These are phyloP conservation scores for Melopsittacus undulatus DNA, from an alignment of 2,797 vertebrate species.

Conservation along the genomic window DNA sequence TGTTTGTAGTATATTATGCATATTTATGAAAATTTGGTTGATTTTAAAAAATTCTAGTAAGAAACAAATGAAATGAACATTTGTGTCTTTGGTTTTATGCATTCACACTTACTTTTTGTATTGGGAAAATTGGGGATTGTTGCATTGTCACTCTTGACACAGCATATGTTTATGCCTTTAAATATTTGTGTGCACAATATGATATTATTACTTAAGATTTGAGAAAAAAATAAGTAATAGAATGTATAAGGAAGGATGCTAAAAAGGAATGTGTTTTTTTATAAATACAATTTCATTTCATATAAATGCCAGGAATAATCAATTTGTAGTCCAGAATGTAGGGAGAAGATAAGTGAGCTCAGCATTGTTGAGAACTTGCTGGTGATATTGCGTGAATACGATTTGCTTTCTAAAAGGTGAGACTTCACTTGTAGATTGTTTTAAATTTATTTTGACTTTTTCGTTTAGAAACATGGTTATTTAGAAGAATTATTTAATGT, in stretches of 20 bases:
- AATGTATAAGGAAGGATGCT: neutral
- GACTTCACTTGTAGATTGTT: neutral
- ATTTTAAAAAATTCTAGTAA: neutral
- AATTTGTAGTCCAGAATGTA: slow-evolving; percentile 81
- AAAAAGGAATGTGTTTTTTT: neutral
- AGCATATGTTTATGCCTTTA: neutral
- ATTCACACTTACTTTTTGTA: neutral
- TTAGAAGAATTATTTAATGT: neutral
- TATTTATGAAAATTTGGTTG: neutral
- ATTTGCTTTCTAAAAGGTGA: slow-evolving; percentile 89
- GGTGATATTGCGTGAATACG: slow-evolving; percentile 87
- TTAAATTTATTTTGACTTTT: neutral
- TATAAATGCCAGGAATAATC: slow-evolving; percentile 42
- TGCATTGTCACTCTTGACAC: neutral
- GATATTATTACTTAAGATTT: neutral
- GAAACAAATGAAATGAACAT: neutral
- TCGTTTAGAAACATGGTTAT: neutral
- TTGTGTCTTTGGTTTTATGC: neutral
- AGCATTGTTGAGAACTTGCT: slow-evolving; percentile 85
- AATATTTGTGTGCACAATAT: neutral
- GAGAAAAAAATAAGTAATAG: neutral
- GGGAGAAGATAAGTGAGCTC: slow-evolving; percentile 84
- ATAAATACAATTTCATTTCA: neutral
- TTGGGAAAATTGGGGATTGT: neutral
- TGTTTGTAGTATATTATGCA: neutral